phyloP scores from a whole-genome alignment of 2,113 vertebrate genomes.

The Nanger granti region DNA sequence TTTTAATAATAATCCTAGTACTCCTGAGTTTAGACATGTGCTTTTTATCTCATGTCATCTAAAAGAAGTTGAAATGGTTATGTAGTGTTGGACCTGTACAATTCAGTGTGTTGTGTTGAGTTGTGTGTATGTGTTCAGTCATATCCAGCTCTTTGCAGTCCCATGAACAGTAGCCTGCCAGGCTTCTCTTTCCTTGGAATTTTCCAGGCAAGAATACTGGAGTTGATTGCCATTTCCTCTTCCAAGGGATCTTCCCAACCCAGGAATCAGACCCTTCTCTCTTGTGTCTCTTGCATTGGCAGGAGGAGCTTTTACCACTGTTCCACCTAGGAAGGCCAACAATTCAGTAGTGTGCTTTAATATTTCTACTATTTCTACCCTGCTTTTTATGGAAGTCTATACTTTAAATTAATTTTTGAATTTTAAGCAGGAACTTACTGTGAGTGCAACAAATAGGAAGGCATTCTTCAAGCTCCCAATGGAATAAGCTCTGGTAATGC shows the following conservation, averaged over 20 bases:
- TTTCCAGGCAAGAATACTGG: background rate
- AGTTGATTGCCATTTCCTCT: background rate
- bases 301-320: background rate
- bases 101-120: background rate
- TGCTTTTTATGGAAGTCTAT: background rate
- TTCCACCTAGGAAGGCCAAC: background rate
- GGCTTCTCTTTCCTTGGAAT: background rate
- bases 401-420: background rate
- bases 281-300: background rate
- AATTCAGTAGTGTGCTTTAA: background rate
- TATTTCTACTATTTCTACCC: background rate
- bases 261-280: background rate
- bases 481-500: background rate
- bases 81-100: background rate
- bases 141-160: background rate
- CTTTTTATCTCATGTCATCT: background rate
- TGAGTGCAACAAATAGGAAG: background rate
- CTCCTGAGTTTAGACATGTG: background rate
- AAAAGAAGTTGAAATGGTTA: background rate
- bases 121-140: background rate
- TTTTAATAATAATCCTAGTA: background rate
- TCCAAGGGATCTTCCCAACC: background rate
- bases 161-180: background rate
- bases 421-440: background rate
- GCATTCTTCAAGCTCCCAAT: background rate